Conservation (phyloP, 1,140 invertebrate species). For the Dendroctonus ponderosae region DNA sequence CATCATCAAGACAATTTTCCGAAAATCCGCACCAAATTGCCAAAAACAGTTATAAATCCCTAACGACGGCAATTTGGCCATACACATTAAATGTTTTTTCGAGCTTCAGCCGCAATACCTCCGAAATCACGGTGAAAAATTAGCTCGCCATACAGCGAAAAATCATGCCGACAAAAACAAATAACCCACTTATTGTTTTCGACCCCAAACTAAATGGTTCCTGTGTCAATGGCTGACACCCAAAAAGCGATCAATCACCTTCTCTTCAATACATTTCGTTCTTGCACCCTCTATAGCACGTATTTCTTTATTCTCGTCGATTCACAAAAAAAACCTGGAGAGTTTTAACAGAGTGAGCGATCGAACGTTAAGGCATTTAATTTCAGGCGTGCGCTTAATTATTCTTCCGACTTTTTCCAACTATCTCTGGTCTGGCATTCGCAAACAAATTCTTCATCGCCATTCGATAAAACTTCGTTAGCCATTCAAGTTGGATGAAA, state of each 20-base stretch:
- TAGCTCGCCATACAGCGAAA: conserved; percentile 5
- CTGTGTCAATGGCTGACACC: conserved; percentile 27
- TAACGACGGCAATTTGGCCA: too few species aligned
- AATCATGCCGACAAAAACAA: conserved; percentile 20
- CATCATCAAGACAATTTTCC: too few species aligned
- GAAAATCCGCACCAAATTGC: too few species aligned
- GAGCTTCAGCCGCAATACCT: background rate
- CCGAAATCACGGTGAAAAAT: conserved; percentile 14
- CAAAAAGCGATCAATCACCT: conserved; percentile 25
- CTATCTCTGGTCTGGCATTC: too few species aligned
- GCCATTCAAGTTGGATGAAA: too few species aligned
- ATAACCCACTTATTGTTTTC: conserved; percentile 30
- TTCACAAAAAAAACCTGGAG: conserved; percentile 10
- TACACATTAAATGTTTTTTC: too few species aligned
- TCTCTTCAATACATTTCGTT: conserved; percentile 21
- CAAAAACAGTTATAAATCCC: too few species aligned
- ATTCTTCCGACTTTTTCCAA: too few species aligned
- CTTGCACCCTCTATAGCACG: conserved; percentile 16
- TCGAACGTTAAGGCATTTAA: background rate
- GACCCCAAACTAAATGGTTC: conserved; percentile 26
- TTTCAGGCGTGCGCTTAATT: too few species aligned
- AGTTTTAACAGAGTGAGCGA: background rate
- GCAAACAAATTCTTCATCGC: too few species aligned
- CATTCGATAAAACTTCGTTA: too few species aligned
- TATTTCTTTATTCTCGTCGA: conserved; percentile 16